Conservation (phyloP, 2,888 invertebrate species). For the Andricus curvator region DNA sequence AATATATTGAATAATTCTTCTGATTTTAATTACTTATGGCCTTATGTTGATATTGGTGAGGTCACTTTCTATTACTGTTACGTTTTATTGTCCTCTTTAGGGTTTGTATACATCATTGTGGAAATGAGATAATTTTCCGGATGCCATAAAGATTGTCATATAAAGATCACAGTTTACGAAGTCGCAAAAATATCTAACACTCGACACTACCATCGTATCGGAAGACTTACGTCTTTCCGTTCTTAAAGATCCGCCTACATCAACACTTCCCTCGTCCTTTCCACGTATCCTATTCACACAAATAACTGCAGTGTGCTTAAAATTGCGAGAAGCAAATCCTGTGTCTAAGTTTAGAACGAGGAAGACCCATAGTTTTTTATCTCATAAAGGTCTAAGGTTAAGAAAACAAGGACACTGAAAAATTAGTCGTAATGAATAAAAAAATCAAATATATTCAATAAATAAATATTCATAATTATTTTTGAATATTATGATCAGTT, state of each 20-base stretch:
- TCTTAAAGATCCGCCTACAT: slow-evolving; percentile 54
- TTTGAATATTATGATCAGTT: neutral
- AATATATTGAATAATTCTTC: too few species aligned
- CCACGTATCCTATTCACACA: slow-evolving; percentile 56
- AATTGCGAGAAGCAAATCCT: slow-evolving; percentile 63
- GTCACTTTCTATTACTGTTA: neutral
- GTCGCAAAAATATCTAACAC: slow-evolving; percentile 38
- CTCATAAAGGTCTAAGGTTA: neutral
- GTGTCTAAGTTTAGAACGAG: slow-evolving; percentile 71
- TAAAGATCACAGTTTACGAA: slow-evolving; percentile 22
- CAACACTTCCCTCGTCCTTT: slow-evolving; percentile 61
- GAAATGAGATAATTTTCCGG: slow-evolving; percentile 31
- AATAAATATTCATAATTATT: neutral
- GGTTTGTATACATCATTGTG: slow-evolving; percentile 13
- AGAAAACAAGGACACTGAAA: neutral
- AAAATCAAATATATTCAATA: neutral
- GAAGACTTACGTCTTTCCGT: slow-evolving; percentile 42
- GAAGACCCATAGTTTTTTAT: slow-evolving; percentile 61
- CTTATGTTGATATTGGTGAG: neutral
- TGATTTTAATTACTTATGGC: too few species aligned
- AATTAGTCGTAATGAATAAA: neutral
- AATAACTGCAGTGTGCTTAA: slow-evolving; percentile 61
- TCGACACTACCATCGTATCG: slow-evolving; percentile 32
- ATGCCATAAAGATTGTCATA: slow-evolving; percentile 25
- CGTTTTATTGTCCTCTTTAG: neutral